Evolutionary conservation across 2,113 vertebrate species (phyloP).

Genomic region (Prunella himalayana): DNA sequence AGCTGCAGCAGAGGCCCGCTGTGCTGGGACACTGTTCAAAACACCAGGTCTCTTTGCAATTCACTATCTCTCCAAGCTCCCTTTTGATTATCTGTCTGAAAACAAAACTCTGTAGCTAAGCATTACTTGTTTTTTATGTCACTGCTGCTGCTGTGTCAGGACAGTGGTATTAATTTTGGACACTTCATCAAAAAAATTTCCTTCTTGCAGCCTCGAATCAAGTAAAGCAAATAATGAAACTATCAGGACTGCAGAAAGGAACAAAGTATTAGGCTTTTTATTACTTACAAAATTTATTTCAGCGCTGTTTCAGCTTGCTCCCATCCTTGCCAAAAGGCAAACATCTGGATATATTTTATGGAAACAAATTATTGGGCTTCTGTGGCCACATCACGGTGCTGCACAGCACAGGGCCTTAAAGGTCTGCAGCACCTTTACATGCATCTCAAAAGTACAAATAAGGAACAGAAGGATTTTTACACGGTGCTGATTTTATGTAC

Average conservation of each 20-base stretch:
- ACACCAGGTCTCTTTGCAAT: background rate
- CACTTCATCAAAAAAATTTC: background rate
- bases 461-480: background rate
- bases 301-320: background rate
- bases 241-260: background rate
- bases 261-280: background rate
- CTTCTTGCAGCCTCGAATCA: background rate
- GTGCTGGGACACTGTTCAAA: background rate
- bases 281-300: conserved; percentile 32
- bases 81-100: conserved; percentile 58
- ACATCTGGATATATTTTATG: background rate
- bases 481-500: background rate
- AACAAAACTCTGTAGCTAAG: conserved; percentile 46
- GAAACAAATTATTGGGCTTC: background rate
- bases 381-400: fast-evolving
- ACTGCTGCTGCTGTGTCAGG: background rate
- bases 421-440: background rate
- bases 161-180: conserved; percentile 16
- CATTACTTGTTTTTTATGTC: conserved; percentile 44
- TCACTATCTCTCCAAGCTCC: background rate
- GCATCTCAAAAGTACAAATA: background rate
- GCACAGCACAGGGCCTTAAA: background rate
- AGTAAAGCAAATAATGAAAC: conserved; percentile 41
- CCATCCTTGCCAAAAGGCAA: background rate
- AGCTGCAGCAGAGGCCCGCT: fast-evolving